A percentile compares a stretch with the other conserved stretches of the same genome.
Conservation (phyloP, 2,888 invertebrate genomes). For the Xanthia togata region DNA sequence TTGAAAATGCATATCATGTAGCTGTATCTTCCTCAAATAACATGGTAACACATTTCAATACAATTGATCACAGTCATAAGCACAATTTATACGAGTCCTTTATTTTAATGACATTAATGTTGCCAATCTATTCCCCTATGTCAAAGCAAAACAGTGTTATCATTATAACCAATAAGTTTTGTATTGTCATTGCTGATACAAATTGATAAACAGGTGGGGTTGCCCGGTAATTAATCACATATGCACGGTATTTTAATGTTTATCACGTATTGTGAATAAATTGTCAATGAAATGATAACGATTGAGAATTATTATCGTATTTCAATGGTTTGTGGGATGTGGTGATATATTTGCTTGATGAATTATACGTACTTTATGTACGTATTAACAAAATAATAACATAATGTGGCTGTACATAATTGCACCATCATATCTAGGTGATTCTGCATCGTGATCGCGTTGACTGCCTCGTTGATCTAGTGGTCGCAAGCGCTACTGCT, state of each 20-base stretch:
- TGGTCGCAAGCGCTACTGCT: no score
- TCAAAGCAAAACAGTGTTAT: slow-evolving; percentile 58
- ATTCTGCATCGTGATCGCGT: no score
- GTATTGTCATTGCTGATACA: slow-evolving; percentile 57
- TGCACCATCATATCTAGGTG: background rate
- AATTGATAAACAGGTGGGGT: slow-evolving; percentile 64
- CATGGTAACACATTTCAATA: background rate
- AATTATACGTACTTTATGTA: slow-evolving; percentile 5
- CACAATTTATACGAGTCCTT: slow-evolving; percentile 1
- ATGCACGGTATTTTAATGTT: slow-evolving; percentile 56
- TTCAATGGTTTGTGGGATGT: slow-evolving; percentile 40
- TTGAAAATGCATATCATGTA: slow-evolving; percentile 25
- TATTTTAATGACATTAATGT: slow-evolving; percentile 32
- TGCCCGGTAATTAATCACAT: slow-evolving; percentile 63
- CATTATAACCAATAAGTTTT: slow-evolving; percentile 61
- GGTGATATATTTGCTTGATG: slow-evolving; percentile 29
- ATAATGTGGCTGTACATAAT: background rate
- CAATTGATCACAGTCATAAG: background rate
- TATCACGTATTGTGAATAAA: slow-evolving; percentile 63
- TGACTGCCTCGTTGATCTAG: no score
- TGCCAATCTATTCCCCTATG: slow-evolving; percentile 46
- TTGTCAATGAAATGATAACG: slow-evolving; percentile 63
- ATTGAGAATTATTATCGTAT: slow-evolving; percentile 49
- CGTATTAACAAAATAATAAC: background rate
- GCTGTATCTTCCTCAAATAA: slow-evolving; percentile 3